A percentile compares a stretch with the other conserved stretches of the same genome.
These are phyloP conservation scores for Ctenopoma multispine DNA, from an alignment of 2,797 vertebrate genomes.

Conservation along the genomic window DNA sequence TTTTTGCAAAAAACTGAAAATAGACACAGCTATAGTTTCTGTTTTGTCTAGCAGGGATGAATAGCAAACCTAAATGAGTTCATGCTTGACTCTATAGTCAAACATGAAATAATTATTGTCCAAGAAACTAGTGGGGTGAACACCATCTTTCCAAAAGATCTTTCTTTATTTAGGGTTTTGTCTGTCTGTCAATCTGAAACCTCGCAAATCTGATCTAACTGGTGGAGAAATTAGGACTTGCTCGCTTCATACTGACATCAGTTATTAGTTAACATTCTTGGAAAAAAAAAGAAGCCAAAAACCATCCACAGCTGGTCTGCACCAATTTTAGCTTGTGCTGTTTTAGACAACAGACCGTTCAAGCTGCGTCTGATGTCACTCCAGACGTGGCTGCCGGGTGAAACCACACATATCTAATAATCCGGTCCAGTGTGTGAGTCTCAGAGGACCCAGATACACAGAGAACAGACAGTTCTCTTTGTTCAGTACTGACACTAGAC, in stretches of 20 bases:
- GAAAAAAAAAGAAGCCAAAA: conserved; percentile 19
- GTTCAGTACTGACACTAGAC: conserved; percentile 65
- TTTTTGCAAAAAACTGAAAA: conserved; percentile 22
- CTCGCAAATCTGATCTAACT: background rate
- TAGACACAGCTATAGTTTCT: conserved; percentile 40
- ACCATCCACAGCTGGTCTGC: conserved; percentile 17
- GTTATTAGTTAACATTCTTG: conserved; percentile 15
- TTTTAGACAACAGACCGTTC: conserved; percentile 65
- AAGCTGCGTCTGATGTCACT: conserved; percentile 76
- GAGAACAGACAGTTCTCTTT: conserved; percentile 75
- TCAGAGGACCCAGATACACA: conserved; percentile 63
- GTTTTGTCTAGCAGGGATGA: conserved; percentile 45
- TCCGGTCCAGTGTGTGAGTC: conserved; percentile 69
- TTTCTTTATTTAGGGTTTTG: background rate
- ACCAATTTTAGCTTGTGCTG: conserved; percentile 37
- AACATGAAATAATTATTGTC: background rate
- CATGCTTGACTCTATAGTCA: background rate
- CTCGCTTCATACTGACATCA: conserved; percentile 42
- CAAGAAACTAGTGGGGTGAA: no score
- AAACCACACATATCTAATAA: conserved; percentile 73
- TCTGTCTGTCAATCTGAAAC: no score
- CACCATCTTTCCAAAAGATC: background rate
- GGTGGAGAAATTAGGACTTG: background rate
- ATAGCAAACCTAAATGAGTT: background rate
- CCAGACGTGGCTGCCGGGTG: conserved; percentile 56